Base-by-base conservation (phyloP, 2,888 invertebrate species). In the Euplexia lucipara region DNA sequence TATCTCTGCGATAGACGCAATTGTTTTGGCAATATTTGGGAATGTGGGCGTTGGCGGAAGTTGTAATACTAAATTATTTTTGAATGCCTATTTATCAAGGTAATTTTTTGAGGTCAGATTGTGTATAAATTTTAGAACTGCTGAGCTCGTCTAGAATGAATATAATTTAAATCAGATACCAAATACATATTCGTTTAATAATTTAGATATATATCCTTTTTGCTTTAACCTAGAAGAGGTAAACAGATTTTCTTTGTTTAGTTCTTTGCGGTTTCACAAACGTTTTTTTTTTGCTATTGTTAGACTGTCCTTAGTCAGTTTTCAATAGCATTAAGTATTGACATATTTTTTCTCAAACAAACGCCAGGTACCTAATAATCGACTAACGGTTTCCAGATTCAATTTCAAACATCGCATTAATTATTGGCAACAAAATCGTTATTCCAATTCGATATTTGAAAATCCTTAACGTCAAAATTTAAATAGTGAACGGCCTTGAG, bases 401-500 rank as follows among this genome's bases (percentile, higher is more conserved):
- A 5, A 37, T 39, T 51, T 48, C 14, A 22, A 71, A 39, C 12
- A 6, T 32, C 20, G 51, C 67, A 67, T 22, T n/a, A 1, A n/a
- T 32, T 14, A 67, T 20, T 0, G 22, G 41, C 14, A 60, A 64
- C 18, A 49, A 54, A 58, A 41, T 42, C 37, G 67, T 73, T 60
- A 60, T 34, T 65, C 16, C 20, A 66, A 67, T 60, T 52, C 16
- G 22, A 54, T n/a, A 45, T 67, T 73, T 12, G 12, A 62, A 59
- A 74, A 68, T 63, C 30, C 18, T 51, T 56, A 74, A 61, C 66
- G 56, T 66, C 45, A 54, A 70, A 68, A 76, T 78, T 80, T 72
- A 59, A 78, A 78, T 78, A 69, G 70, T 65, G 52, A 75, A 56
- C 53, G 78, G 37, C 87, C 85, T 84, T 80, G 75, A 53, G 39